Percentiles rank a stretch among this genome's conserved stretches.
Evolutionary conservation across 2,113 vertebrate genomes (phyloP).

Genomic region (Embiotoca jacksoni): DNA sequence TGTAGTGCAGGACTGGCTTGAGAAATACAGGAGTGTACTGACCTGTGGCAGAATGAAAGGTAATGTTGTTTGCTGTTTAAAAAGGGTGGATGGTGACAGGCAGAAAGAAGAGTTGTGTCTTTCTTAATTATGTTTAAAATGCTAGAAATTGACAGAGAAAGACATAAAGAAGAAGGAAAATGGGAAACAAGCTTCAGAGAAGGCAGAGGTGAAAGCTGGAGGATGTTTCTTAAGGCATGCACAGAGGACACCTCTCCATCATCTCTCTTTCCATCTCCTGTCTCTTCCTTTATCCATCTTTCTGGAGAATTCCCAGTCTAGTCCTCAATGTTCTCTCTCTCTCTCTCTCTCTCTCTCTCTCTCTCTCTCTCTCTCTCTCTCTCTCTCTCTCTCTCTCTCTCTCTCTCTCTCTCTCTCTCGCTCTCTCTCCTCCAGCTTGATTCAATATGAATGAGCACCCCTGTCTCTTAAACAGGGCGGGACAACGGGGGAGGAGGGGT

Average conservation of each 20-base stretch:
- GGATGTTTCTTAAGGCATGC: constrained; percentile 3
- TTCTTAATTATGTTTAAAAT: background rate
- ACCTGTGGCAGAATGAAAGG: background rate
- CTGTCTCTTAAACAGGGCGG: constrained; percentile 43
- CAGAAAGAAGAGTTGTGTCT: background rate
- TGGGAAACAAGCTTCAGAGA: background rate
- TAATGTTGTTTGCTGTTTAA: background rate
- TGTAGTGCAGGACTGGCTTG: background rate
- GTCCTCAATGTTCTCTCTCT: constrained; percentile 40
- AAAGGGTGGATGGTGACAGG: background rate
- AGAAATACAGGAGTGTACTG: no score
- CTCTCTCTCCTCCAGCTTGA: constrained; percentile 45
- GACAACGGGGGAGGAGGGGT: constrained; percentile 3
- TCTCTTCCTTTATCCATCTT: constrained; percentile 43
- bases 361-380: constrained; percentile 23
- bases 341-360: constrained; percentile 2
- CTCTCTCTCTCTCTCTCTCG: constrained; percentile 12
- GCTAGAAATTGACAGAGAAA: background rate
- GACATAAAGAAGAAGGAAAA: no score
- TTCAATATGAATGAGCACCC: constrained; percentile 79
- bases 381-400: constrained; percentile 10
- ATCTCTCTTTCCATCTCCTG: constrained; percentile 30
- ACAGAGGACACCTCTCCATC: constrained; percentile 2
- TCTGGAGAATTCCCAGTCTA: constrained; percentile 28
- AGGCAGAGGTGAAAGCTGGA: background rate